Base-by-base conservation (phyloP, 2,797 vertebrate genomes). In the Borostomias antarcticus region DNA sequence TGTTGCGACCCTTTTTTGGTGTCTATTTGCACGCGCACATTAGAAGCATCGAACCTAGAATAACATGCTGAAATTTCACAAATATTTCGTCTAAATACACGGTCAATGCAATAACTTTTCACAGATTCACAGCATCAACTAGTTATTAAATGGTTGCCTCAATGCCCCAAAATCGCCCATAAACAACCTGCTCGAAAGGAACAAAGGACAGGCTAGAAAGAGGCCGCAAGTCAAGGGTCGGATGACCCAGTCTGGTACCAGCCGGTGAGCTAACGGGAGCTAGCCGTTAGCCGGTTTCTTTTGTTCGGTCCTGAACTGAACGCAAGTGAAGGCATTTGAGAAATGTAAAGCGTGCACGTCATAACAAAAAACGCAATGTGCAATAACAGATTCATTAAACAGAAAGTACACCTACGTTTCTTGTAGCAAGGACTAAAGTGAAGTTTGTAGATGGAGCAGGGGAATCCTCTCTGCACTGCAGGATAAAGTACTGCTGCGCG, bases 141-240 rank as follows among this genome's bases (percentile, higher is more conserved):
- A 23, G 13, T 25, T 50, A 45, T n/a, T n/a, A 26, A 2, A 9
- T 25, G 19, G 25, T 8, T 40, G 40, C 25, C 25, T n/a, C 29
- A 43, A 26, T 10, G 30, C 5, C 5, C 19, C 50, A 37, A 33
- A 17, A n/a, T 23, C 40, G 4, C 30, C 45, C 2, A 15, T 28
- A 33, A 7, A 0, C 35, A 1, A 54, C 23, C 23, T 1, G 1
- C 5, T 21, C 56, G 8, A 45, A 50, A 4, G 58, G 51, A 52
- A 83, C 83, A 84, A 85, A 83, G 77, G 82, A 66, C 53, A 40
- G 61, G 50, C 25, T 40, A 68, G 50, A 74, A 51, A 65, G 64
- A 72, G 78, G 78, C 69, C 76, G 65, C 67, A 35, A 68, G 13
- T 33, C 30, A 33, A 70, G 71, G 70, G 2, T 58, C 37, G 28